A percentile compares a stretch with the other conserved stretches of the same genome.
Evolutionary conservation across 2,888 invertebrate genomes (phyloP).

Genomic region (Taenaris catops): DNA sequence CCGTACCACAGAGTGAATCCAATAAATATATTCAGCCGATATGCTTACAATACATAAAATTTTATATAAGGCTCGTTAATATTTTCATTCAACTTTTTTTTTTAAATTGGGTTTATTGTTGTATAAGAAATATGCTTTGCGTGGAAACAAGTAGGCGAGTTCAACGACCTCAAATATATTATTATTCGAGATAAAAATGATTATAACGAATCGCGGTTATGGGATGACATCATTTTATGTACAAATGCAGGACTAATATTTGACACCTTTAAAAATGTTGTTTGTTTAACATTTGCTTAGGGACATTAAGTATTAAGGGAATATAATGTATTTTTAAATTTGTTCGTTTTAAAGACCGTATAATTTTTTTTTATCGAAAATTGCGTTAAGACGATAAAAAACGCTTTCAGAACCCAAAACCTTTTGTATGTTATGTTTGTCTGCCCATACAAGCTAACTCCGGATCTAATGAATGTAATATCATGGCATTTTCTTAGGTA

Average conservation of each 20-base stretch:
- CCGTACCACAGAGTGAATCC: too few species aligned
- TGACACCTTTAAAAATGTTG: constrained; percentile 13
- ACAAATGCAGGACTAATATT: constrained; percentile 12
- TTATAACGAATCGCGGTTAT: constrained; percentile 20
- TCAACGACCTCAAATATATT: constrained; percentile 18
- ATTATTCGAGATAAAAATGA: constrained; percentile 19
- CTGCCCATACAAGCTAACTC: too few species aligned
- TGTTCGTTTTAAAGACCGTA: too few species aligned
- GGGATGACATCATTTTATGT: constrained; percentile 24
- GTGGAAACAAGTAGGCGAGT: constrained; percentile 24
- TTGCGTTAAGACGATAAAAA: too few species aligned
- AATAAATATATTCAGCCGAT: not conserved
- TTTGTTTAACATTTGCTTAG: constrained; percentile 9
- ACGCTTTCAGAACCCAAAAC: too few species aligned
- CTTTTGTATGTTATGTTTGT: too few species aligned
- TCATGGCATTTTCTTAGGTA: too few species aligned
- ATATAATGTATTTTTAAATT: too few species aligned
- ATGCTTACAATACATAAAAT: constrained; percentile 1
- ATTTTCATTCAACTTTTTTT: constrained; percentile 19
- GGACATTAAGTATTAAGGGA: too few species aligned
- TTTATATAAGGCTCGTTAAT: constrained; percentile 15
- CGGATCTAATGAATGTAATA: too few species aligned
- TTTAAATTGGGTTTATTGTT: constrained; percentile 25
- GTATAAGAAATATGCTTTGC: constrained; percentile 17
- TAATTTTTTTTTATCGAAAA: too few species aligned